Conservation (phyloP, 2,888 invertebrate genomes). For the Pandemis cinnamomeana region DNA sequence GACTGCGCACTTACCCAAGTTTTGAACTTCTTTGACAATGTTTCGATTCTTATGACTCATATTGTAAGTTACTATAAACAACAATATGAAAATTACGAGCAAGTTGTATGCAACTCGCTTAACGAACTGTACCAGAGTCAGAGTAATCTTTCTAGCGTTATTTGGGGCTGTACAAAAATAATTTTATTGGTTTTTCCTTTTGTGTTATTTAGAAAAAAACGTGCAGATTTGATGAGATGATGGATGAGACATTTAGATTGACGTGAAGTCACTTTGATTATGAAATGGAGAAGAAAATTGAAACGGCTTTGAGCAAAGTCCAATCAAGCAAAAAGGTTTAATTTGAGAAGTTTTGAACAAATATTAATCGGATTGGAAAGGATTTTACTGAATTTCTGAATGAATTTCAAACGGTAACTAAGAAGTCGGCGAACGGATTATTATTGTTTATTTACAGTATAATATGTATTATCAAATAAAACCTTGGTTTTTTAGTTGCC, state of each 20-base stretch:
- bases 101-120: not conserved
- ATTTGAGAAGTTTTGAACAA: conserved; percentile 2
- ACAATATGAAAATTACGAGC: not conserved
- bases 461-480: too few species aligned
- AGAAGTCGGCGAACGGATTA: not conserved
- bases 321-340: conserved; percentile 1
- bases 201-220: not conserved
- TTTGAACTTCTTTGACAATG: not conserved
- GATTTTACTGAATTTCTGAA: not conserved
- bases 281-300: not conserved
- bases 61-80: not conserved
- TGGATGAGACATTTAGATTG: not conserved
- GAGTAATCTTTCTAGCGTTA: not conserved
- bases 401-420: not conserved
- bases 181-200: not conserved
- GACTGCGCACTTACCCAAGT: not conserved
- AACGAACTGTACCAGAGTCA: not conserved
- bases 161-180: not conserved
- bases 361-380: not conserved
- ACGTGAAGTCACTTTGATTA: not conserved
- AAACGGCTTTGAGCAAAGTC: not conserved
- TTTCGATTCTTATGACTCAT: not conserved
- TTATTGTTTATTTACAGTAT: not conserved
- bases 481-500: too few species aligned
- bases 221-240: not conserved